A percentile compares a stretch with the other conserved stretches of the same genome.
Evolutionary conservation across 2,113 vertebrate genomes (phyloP).

Genomic region (Sapajus apella): DNA sequence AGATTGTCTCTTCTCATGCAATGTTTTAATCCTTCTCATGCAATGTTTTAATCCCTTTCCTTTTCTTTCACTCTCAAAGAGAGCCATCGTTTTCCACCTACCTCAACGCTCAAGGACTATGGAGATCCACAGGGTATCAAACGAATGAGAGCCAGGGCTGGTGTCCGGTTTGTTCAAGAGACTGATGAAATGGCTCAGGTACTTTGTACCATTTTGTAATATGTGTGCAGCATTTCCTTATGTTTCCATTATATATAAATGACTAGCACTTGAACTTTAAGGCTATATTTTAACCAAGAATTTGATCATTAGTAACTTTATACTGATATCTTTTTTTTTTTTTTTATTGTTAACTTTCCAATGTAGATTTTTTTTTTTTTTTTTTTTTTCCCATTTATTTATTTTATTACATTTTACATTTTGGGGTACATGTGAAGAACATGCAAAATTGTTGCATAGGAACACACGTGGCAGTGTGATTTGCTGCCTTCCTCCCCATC

Average conservation of each 20-base stretch:
- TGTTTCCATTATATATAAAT: background rate
- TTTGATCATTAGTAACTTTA: conserved; percentile 2
- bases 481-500: too few species aligned
- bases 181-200: conserved; percentile 84
- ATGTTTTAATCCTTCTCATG: background rate
- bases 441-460: too few species aligned
- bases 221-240: background rate
- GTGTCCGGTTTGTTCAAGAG: conserved; percentile 88
- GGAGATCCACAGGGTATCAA: conserved; percentile 72
- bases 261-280: background rate
- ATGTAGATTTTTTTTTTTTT: too few species aligned
- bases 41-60: conserved; percentile 17
- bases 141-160: conserved; percentile 86
- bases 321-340: background rate
- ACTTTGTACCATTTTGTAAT: conserved; percentile 55
- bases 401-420: too few species aligned
- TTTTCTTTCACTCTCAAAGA: conserved; percentile 84
- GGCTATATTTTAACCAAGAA: conserved; percentile 21
- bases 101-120: conserved; percentile 91
- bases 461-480: too few species aligned
- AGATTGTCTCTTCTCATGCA: background rate
- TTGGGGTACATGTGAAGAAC: too few species aligned
- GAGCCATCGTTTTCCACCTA: conserved; percentile 85
- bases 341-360: too few species aligned
- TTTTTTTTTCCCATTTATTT: too few species aligned